Base-by-base conservation (phyloP, 30 jellyfish, hydroid and myxozoan genomes). In the Aurelia sp. region DNA sequence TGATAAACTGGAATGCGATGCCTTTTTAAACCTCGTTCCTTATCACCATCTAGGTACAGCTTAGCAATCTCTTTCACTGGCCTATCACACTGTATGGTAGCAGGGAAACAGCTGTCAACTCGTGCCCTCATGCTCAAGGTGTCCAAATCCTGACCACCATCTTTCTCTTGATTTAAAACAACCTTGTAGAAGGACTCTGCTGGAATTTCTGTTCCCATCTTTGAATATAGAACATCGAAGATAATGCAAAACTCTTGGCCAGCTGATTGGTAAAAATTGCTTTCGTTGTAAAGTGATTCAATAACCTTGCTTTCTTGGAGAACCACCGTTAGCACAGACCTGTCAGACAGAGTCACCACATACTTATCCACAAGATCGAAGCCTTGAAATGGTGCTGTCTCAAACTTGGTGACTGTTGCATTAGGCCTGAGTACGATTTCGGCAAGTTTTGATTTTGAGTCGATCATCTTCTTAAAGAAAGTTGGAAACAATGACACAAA, bases 181-280 rank as follows among this genome's bases (percentile, higher is more conserved):
- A 75, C 74, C n/a, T 44, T 27, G 53, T 4, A 75, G 44, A 31
- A 61, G 53, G 87, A 50, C 58, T 75, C 87, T 12, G 87, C 87
- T 11, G 76, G 50, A 15, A 31, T 4, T 40, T 75, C 87, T 51
- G 87, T 75, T 15, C 87, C 87, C 19, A 44, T 75, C 76, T 75
- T 75, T 75, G 27, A 24, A 21, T 75, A 75, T 19, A 75, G 40
- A 35, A n/a, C 70, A 19, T 80, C 91, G 35, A 80, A 80, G 20
- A 80, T 53, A 5, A 80, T 15, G 57, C 91, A 80, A 71, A 80
- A 80, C 4, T 44, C 73, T 15, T 33, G 47, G 13, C 82, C 91
- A 80, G 44, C 82, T 12, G 27, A 24, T 9, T 41, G 18, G 27
- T 80, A 80, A 48, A 80, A 63, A 8, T 21, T 48, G 18, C 18